Percentiles rank a stretch among this genome's conserved stretches.
Conservation (phyloP, 2,888 invertebrate genomes). For the Ctenicera cuprea region DNA sequence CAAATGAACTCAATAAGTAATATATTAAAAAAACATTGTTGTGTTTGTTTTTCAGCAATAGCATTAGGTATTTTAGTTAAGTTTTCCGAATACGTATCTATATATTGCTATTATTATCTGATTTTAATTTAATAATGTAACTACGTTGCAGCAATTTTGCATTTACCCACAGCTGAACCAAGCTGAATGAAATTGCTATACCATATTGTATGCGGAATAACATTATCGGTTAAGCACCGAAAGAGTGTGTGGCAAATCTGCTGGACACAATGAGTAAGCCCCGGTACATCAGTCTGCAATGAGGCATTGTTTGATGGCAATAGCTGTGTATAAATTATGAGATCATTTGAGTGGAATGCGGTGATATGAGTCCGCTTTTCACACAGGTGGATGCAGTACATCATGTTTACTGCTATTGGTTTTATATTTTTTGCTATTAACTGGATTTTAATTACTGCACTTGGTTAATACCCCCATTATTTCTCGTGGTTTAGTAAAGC, state of each 20-base stretch:
- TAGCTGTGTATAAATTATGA: constrained; percentile 67
- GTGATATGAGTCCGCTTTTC: constrained; percentile 63
- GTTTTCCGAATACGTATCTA: too few relatives aligned
- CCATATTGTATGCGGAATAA: background rate
- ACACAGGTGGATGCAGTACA: constrained; percentile 66
- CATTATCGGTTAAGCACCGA: constrained; percentile 26
- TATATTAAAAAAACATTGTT: too few relatives aligned
- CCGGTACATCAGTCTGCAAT: constrained; percentile 70
- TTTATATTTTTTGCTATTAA: constrained; percentile 54
- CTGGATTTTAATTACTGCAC: constrained; percentile 50
- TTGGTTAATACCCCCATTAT: constrained; percentile 41
- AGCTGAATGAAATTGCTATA: constrained; percentile 5
- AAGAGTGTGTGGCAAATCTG: constrained; percentile 40
- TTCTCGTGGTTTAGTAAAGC: constrained; percentile 21
- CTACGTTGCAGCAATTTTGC: too few relatives aligned
- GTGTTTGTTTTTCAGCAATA: too few relatives aligned
- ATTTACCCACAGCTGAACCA: too few relatives aligned
- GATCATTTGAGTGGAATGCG: constrained; percentile 66
- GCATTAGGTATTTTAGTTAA: too few relatives aligned
- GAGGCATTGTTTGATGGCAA: constrained; percentile 69
- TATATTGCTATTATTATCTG: too few relatives aligned
- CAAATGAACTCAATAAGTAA: too few relatives aligned
- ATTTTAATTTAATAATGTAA: too few relatives aligned
- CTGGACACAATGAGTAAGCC: constrained; percentile 60
- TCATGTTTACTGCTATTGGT: constrained; percentile 61